Evolutionary conservation across 2,888 invertebrate genomes (phyloP).

Genomic region (Liodrosophila aerea): DNA sequence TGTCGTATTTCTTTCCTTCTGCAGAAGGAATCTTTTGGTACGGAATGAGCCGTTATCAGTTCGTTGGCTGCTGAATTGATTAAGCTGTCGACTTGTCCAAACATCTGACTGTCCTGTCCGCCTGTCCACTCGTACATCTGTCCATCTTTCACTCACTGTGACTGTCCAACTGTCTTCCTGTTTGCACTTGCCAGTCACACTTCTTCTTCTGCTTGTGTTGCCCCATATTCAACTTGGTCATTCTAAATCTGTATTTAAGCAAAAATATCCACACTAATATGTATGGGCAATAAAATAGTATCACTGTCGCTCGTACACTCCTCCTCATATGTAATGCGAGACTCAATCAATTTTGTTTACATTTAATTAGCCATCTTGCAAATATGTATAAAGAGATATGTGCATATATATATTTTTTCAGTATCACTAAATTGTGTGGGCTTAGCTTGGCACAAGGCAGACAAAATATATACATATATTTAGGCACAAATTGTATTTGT

Average conservation of each 20-base stretch:
- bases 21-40: not conserved
- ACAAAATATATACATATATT: too few relatives aligned
- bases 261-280: not conserved
- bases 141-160: not conserved
- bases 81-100: slow-evolving; percentile 46
- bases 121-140: slow-evolving; percentile 1
- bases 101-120: too few relatives aligned
- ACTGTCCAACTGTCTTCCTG: not conserved
- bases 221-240: slow-evolving; percentile 8
- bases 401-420: too few relatives aligned
- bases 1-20: not conserved
- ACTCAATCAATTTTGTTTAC: slow-evolving; percentile 19
- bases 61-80: slow-evolving; percentile 53
- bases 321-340: too few relatives aligned
- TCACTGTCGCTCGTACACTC: too few relatives aligned
- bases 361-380: slow-evolving; percentile 11
- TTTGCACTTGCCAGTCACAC: slow-evolving; percentile 2
- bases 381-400: too few relatives aligned
- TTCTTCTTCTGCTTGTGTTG: slow-evolving; percentile 3
- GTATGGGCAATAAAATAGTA: not conserved
- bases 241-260: slow-evolving; percentile 1
- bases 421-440: too few relatives aligned
- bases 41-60: slow-evolving; percentile 14
- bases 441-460: too few relatives aligned
- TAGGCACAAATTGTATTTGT: not conserved